These are phyloP conservation scores for Himalopsyche japonica DNA, from an alignment of 2,888 invertebrate genomes.

Conservation along the genomic window DNA sequence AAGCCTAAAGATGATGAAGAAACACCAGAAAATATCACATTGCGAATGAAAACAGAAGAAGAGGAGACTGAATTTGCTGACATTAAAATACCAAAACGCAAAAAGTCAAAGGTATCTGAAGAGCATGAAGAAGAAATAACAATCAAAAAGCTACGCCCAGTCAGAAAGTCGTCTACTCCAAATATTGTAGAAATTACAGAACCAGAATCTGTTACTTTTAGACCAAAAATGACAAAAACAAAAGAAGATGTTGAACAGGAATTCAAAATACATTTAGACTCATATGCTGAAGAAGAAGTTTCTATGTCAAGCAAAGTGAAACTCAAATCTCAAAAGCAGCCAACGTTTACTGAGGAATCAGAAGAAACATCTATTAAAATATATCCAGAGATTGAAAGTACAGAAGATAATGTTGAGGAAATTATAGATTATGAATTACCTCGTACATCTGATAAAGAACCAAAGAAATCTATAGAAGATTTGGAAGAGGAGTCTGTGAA, in stretches of 20 bases:
- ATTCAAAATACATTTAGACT: constrained; percentile 82
- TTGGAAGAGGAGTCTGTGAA: constrained; percentile 55
- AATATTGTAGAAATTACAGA: constrained; percentile 75
- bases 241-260: constrained; percentile 89
- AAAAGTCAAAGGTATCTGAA: constrained; percentile 56
- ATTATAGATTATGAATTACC: constrained; percentile 47
- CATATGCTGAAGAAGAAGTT: constrained; percentile 86
- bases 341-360: constrained; percentile 76
- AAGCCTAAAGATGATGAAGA: constrained; percentile 57
- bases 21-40: constrained; percentile 51
- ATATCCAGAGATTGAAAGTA: constrained; percentile 59
- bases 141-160: constrained; percentile 72
- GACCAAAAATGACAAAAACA: constrained; percentile 74
- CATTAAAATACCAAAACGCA: constrained; percentile 54
- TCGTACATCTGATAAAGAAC: constrained; percentile 47
- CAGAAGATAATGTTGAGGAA: constrained; percentile 55
- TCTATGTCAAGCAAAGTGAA: constrained; percentile 84
- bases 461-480: constrained; percentile 46
- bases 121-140: constrained; percentile 69
- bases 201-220: constrained; percentile 78
- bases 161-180: constrained; percentile 64
- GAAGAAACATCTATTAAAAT: constrained; percentile 75
- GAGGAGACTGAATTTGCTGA: constrained; percentile 47
- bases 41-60: constrained; percentile 47
- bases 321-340: constrained; percentile 72